Conservation (phyloP, 2,113 vertebrate genomes). For the Sinosuthora webbiana region DNA sequence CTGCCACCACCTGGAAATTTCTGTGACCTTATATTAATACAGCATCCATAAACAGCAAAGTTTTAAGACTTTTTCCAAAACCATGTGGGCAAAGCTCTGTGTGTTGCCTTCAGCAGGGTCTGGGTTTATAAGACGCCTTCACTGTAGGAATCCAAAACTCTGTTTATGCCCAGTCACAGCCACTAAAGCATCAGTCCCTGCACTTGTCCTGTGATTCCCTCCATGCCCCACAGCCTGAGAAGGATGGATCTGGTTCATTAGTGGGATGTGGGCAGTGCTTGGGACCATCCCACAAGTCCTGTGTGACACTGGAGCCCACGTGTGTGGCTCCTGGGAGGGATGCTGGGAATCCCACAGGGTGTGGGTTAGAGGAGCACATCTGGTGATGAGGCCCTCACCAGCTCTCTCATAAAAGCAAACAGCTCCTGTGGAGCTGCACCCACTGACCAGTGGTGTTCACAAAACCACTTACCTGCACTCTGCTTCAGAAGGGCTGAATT, state of each 20-base stretch:
- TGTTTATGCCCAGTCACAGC: background rate
- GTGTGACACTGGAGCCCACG: rapidly evolving
- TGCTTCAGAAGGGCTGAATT: background rate
- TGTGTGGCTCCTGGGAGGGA: background rate
- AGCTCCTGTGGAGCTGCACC: background rate
- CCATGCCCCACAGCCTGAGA: rapidly evolving
- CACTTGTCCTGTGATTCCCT: background rate
- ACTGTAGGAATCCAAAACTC: background rate
- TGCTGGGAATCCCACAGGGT: background rate
- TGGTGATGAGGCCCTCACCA: background rate
- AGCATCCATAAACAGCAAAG: background rate
- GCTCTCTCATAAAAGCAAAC: background rate
- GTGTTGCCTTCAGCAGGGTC: background rate
- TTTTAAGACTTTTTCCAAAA: background rate
- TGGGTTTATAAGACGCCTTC: background rate
- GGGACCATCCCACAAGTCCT: background rate
- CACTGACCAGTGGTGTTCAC: rapidly evolving
- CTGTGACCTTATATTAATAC: background rate
- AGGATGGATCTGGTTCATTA: background rate
- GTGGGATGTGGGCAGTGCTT: background rate
- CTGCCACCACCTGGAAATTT: background rate
- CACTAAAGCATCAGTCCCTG: background rate
- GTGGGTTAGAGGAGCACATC: background rate
- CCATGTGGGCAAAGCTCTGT: rapidly evolving
- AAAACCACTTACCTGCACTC: background rate